Evolutionary conservation across 2,113 vertebrate genomes (phyloP).

Genomic region (Phyllopteryx taeniolatus): DNA sequence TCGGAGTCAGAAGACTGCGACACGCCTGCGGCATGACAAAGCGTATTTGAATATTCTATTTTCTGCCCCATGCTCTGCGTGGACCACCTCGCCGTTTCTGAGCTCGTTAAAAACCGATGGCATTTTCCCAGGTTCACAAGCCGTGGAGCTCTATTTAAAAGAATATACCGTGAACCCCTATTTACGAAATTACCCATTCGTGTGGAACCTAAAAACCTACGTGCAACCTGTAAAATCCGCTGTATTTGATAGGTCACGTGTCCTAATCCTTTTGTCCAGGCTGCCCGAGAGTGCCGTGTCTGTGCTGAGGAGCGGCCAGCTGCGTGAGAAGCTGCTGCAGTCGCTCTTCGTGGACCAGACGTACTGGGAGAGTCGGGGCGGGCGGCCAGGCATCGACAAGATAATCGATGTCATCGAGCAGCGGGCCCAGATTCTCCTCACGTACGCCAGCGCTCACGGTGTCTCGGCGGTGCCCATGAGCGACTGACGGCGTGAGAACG

Average conservation of each 20-base stretch:
- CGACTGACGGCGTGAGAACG: slow-evolving; percentile 60
- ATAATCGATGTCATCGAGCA: slow-evolving; percentile 91
- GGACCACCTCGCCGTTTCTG: too few relatives aligned
- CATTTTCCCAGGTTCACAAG: too few relatives aligned
- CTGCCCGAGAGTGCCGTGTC: slow-evolving; percentile 85
- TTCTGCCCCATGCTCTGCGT: too few relatives aligned
- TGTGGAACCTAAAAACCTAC: too few relatives aligned
- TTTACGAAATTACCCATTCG: background rate
- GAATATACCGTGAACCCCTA: background rate
- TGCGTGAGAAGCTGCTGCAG: slow-evolving; percentile 91
- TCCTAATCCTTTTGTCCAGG: slow-evolving; percentile 61
- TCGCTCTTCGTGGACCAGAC: slow-evolving; percentile 91
- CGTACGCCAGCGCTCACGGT: slow-evolving; percentile 90
- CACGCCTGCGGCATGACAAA: too few relatives aligned
- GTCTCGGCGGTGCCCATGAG: slow-evolving; percentile 82
- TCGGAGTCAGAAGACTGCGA: too few relatives aligned
- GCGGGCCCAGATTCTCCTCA: slow-evolving; percentile 85
- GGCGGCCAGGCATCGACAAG: slow-evolving; percentile 90
- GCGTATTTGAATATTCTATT: too few relatives aligned
- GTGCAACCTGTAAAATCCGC: too few relatives aligned
- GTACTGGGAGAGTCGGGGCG: slow-evolving; percentile 95
- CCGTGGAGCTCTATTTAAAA: background rate
- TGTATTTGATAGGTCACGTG: background rate
- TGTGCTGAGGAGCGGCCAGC: slow-evolving; percentile 82
- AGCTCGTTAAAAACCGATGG: too few relatives aligned